Conservation (phyloP, 2,888 invertebrate genomes). For the Acronicta psi region DNA sequence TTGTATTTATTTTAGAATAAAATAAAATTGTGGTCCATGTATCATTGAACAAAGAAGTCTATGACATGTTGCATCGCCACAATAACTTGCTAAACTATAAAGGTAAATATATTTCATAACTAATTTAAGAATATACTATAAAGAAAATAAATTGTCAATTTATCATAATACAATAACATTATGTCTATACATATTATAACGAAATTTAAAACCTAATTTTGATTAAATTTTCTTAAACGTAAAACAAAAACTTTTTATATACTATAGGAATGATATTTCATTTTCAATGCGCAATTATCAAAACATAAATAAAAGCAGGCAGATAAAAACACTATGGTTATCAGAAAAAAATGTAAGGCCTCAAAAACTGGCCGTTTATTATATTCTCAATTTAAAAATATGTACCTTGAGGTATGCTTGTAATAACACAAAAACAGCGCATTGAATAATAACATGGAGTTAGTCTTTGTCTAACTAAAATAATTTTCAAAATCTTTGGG, state of each 20-base stretch:
- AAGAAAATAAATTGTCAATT: slow-evolving; percentile 53
- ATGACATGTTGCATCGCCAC: slow-evolving; percentile 12
- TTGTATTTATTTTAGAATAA: no score
- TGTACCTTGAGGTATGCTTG: slow-evolving; percentile 11
- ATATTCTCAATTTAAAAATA: slow-evolving; percentile 10
- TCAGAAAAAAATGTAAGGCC: slow-evolving; percentile 22
- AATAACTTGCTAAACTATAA: slow-evolving; percentile 23
- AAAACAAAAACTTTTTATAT: slow-evolving; percentile 62
- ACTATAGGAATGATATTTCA: slow-evolving; percentile 77
- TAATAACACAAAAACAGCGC: slow-evolving; percentile 22
- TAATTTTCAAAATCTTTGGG: slow-evolving; percentile 57
- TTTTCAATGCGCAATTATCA: slow-evolving; percentile 39
- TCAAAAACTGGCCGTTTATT: slow-evolving; percentile 11
- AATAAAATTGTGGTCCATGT: background rate
- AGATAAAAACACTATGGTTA: slow-evolving; percentile 24
- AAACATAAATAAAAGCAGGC: slow-evolving; percentile 44
- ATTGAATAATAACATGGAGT: slow-evolving; percentile 21
- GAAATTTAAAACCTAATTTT: slow-evolving; percentile 38
- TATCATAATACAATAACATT: slow-evolving; percentile 35
- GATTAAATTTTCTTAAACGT: slow-evolving; percentile 55
- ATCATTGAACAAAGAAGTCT: background rate
- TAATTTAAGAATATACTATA: slow-evolving; percentile 42
- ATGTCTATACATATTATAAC: slow-evolving; percentile 25
- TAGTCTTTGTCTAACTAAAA: slow-evolving; percentile 25
- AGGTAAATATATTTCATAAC: slow-evolving; percentile 32